Evolutionary conservation across 1,140 invertebrate species (phyloP), one percentile per base, ranked within the genome.

Genomic region (Latrodectus geometricus): DNA sequence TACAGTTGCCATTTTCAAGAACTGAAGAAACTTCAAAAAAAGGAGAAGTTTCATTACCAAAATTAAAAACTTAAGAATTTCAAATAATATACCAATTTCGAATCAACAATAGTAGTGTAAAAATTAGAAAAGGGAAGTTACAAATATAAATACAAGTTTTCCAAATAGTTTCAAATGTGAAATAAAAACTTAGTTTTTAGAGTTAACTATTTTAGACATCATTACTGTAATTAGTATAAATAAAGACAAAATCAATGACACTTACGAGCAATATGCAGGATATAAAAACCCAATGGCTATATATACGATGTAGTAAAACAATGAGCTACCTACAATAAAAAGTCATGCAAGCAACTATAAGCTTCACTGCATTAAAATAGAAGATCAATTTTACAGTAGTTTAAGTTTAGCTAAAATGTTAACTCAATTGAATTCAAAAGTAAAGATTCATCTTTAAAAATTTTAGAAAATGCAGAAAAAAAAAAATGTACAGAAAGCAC

Each of bases 181-280:
- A 70, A n/a, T 1, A 70, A 1, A 21, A 70, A n/a, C 9, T 70
- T 5, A 4, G 9, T 70, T 35, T 12, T 20, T 70, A n/a, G n/a
- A 35, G 20, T 70, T 70, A 15, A 11, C 68, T 21, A 35, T 21
- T 70, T 35, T 70, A 21, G 1, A 70, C n/a, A 15, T 20, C 0
- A n/a, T 21, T 70, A 3, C 11, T 35, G n/a, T 15, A 70, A 21
- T 11, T 70, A 20, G 49, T 68, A 65, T n/a, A 35, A 68, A 17
- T 68, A 20, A 48, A 78, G n/a, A 48, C 54, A 54, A 50, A 52
- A 54, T 54, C 35, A 69, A 72, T 49, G 54, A 61, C n/a, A 83
- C 81, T 83, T 75, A 83, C 81, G 81, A 83, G 72, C 70, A 74
- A 66, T 83, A 83, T 74, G 81, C 81, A 74, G 81, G 81, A 74